Evolutionary conservation across 2,888 invertebrate genomes (phyloP).

Genomic region (Thereva unica): DNA sequence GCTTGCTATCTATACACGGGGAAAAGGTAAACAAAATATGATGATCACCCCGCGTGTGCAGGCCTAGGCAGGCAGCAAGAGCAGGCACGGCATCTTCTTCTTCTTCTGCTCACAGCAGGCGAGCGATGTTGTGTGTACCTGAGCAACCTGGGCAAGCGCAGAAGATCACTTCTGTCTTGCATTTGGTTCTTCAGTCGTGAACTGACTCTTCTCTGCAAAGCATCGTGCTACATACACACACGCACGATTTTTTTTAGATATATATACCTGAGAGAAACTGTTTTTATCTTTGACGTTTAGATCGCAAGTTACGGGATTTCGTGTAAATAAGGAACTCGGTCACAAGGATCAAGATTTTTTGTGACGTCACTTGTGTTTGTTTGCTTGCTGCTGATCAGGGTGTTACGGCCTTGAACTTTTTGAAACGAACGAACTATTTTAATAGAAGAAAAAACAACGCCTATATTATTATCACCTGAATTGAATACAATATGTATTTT

Average conservation of each 20-base stretch:
- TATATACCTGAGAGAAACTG: background rate
- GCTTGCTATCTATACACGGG: conserved; percentile 24
- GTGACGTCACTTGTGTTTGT: too few species aligned
- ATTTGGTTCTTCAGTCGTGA: conserved; percentile 51
- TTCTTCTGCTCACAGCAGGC: background rate
- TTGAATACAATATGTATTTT: too few species aligned
- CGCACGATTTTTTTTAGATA: background rate
- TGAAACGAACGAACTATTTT: too few species aligned
- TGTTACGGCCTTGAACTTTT: too few species aligned
- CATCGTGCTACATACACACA: conserved; percentile 46
- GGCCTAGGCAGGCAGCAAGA: conserved; percentile 7
- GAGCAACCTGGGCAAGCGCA: conserved; percentile 11
- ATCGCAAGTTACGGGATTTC: conserved; percentile 19
- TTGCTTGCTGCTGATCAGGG: too few species aligned
- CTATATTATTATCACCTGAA: too few species aligned
- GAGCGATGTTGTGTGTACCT: conserved; percentile 10
- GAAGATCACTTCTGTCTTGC: conserved; percentile 33
- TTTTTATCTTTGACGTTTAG: conserved; percentile 23
- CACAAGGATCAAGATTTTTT: too few species aligned
- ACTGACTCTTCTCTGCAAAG: conserved; percentile 53
- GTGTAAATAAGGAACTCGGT: background rate
- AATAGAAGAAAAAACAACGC: too few species aligned
- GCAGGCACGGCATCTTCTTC: conserved; percentile 27
- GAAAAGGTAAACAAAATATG: conserved; percentile 32
- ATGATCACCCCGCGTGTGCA: conserved; percentile 15